These are phyloP conservation scores for Ooceraea biroi DNA, from an alignment of 1,140 invertebrate genomes.

Conservation along the genomic window DNA sequence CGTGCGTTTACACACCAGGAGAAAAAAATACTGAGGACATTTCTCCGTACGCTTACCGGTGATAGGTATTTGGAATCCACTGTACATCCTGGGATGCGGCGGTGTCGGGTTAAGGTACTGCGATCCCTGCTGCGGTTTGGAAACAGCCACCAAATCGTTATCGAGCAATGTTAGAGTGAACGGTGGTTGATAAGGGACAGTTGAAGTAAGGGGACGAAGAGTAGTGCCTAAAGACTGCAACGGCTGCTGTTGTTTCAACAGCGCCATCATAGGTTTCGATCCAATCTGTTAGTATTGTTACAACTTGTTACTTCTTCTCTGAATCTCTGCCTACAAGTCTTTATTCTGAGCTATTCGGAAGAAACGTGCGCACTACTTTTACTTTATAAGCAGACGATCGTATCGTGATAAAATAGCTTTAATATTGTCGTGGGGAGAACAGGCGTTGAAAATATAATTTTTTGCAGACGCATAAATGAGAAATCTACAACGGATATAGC, in stretches of 20 bases:
- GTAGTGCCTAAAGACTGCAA: constrained; percentile 83
- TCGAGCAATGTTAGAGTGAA: constrained; percentile 84
- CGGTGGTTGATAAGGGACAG: constrained; percentile 80
- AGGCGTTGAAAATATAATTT: neutral
- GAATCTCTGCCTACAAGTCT: constrained; percentile 60
- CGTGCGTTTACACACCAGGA: too few relatives aligned
- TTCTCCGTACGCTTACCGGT: constrained; percentile 77
- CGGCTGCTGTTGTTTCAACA: constrained; percentile 84
- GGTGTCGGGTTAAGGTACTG: constrained; percentile 80
- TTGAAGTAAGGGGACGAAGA: constrained; percentile 81
- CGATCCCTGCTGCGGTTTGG: constrained; percentile 83
- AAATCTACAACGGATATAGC: neutral
- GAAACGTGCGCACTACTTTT: constrained; percentile 34
- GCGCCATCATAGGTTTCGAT: constrained; percentile 84
- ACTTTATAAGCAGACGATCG: constrained; percentile 18
- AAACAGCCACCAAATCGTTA: constrained; percentile 83
- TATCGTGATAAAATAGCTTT: neutral
- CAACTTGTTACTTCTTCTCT: constrained; percentile 77
- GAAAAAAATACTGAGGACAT: neutral
- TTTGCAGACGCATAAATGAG: neutral
- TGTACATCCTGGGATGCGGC: constrained; percentile 82
- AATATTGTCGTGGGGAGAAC: neutral
- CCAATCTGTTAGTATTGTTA: constrained; percentile 84
- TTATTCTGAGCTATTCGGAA: constrained; percentile 49
- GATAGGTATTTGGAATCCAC: constrained; percentile 84